Evolutionary conservation across 1,140 invertebrate genomes (phyloP), one percentile per base, ranked within the genome.

Genomic region (Tribolium madens): DNA sequence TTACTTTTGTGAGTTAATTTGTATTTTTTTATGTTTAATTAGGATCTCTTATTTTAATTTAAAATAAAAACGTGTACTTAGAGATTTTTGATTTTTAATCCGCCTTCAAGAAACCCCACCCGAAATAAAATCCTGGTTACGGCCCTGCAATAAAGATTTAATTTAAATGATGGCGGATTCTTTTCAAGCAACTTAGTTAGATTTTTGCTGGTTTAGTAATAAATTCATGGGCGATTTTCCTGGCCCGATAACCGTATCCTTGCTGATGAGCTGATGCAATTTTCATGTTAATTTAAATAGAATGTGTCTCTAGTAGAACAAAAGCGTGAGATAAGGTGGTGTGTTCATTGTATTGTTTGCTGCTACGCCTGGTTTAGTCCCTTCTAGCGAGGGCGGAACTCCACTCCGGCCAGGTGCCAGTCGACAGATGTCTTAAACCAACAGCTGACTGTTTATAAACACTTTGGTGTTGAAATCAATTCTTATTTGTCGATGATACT

Each of bases 221-320:
- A 70, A 47, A 70, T 70, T 21, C 18, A 33, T 70, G 13, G 47
- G 3, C 69, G 47, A 64, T 26, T 33, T 64, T 64, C 33, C 36
- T 64, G 57, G 57, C 21, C 57, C 5, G 57, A 31, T 33, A 36
- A 7, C 21, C 17, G 50, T 26, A 75, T 60, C 57, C 73, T 31
- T 64, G 57, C 57, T 64, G 57, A 64, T 64, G 57, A 64, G 57
- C 57, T 64, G 48, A 70, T 76, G 75, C 64, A 76, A 76, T 76
- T 76, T 76, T 76, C 75, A 68, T 76, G 64, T 70, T 76, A 69
- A 76, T 76, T 76, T 76, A 76, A 76, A 76, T 76, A 76, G 75
- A 76, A 76, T 76, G 60, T 76, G 75, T 76, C 64, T 70, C 46
- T 26, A 47, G 70, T 72, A 33, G 70, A 72, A 72, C 70, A 72